A percentile compares a stretch with the other conserved stretches of the same genome.
Conservation (phyloP, 2,797 vertebrate genomes). For the Calcarius lapponicus region DNA sequence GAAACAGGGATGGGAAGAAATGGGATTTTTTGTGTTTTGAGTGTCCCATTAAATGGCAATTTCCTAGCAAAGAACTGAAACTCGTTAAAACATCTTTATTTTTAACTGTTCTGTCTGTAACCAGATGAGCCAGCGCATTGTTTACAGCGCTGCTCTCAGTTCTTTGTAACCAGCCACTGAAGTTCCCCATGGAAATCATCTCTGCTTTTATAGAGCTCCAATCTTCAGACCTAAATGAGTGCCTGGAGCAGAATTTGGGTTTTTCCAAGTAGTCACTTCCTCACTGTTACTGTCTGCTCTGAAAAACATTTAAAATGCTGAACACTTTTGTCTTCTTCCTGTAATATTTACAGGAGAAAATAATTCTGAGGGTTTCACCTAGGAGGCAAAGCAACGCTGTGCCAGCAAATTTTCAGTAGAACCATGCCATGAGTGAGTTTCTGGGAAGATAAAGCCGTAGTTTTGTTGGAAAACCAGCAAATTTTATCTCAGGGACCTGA, state of each 20-base stretch:
- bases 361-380: background rate
- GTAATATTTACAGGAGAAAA: background rate
- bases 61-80: conserved; percentile 1
- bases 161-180: conserved; percentile 7
- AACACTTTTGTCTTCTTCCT: background rate
- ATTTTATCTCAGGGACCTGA: background rate
- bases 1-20: background rate
- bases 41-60: background rate
- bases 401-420: background rate
- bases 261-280: conserved; percentile 15
- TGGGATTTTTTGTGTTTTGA: background rate
- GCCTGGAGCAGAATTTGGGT: background rate
- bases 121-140: background rate
- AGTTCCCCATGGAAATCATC: conserved; percentile 7
- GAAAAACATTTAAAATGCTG: background rate
- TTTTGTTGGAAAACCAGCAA: background rate
- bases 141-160: background rate
- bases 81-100: background rate
- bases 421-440: fast-evolving
- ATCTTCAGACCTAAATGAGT: background rate
- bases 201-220: background rate
- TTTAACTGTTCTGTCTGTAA: background rate
- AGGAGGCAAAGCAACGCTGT: background rate
- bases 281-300: background rate
- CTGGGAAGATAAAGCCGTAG: background rate